Percentiles rank a stretch among this genome's conserved stretches.
These are phyloP conservation scores for Blennius ocellaris DNA, from an alignment of 2,113 vertebrate genomes.

Conservation along the genomic window DNA sequence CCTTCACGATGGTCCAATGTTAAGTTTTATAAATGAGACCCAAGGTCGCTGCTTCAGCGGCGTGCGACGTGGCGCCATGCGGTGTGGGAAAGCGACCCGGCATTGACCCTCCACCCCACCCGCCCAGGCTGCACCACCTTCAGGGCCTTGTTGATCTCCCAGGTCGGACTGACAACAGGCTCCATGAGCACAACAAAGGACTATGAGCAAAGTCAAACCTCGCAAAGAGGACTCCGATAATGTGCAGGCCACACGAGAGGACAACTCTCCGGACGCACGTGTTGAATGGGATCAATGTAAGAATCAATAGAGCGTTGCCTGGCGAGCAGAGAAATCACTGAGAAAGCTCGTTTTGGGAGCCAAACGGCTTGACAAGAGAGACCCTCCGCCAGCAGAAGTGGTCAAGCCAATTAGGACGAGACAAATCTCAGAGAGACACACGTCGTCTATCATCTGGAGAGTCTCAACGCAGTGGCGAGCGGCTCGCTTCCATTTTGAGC, in stretches of 20 bases:
- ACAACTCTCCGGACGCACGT: slow-evolving; percentile 24
- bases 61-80: slow-evolving; percentile 5
- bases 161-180: slow-evolving; percentile 51
- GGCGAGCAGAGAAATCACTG: slow-evolving; percentile 25
- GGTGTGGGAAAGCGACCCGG: slow-evolving; percentile 5
- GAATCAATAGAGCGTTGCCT: slow-evolving; percentile 36
- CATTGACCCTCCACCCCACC: slow-evolving; percentile 39
- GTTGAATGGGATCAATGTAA: slow-evolving; percentile 51
- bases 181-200: slow-evolving; percentile 51
- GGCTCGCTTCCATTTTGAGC: slow-evolving; percentile 34
- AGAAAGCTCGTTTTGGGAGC: slow-evolving; percentile 32
- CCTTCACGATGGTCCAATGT: too few species aligned
- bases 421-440: slow-evolving; percentile 18
- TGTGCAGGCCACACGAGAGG: slow-evolving; percentile 43
- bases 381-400: slow-evolving; percentile 38
- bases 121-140: slow-evolving; percentile 1
- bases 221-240: slow-evolving; percentile 52
- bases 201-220: slow-evolving; percentile 56
- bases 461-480: neutral
- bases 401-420: neutral
- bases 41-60: neutral
- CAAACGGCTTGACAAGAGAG: slow-evolving; percentile 34
- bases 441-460: neutral
- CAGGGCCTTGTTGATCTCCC: slow-evolving; percentile 45
- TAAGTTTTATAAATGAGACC: too few species aligned